phyloP scores from a whole-genome alignment of 2,888 invertebrate species.

The Microdon myrmicae region DNA sequence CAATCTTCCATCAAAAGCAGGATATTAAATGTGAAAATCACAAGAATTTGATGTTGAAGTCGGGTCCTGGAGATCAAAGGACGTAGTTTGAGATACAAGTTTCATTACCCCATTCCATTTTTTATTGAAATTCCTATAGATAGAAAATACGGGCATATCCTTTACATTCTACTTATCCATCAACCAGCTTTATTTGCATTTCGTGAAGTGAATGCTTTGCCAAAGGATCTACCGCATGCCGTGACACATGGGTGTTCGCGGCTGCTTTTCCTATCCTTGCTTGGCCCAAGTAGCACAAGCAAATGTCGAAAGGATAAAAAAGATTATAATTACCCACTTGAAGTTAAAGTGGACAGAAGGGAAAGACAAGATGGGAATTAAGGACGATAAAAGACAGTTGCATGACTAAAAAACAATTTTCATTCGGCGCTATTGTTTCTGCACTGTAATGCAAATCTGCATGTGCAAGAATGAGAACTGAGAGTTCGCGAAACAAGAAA shows the following conservation, averaged over 20 bases:
- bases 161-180: slow-evolving; percentile 24
- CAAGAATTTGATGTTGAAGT: too few relatives aligned
- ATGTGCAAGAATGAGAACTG: too few relatives aligned
- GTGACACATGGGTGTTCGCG: slow-evolving; percentile 18
- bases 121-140: slow-evolving; percentile 38
- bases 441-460: slow-evolving; percentile 27
- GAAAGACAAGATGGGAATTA: too few relatives aligned
- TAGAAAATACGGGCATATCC: slow-evolving; percentile 42
- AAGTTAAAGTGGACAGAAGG: slow-evolving; percentile 27
- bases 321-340: slow-evolving; percentile 52
- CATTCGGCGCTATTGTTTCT: slow-evolving; percentile 19
- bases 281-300: slow-evolving; percentile 7
- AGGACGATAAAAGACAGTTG: slow-evolving; percentile 34
- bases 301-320: slow-evolving; percentile 38
- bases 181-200: slow-evolving; percentile 43
- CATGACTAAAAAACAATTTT: slow-evolving; percentile 24
- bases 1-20: too few relatives aligned
- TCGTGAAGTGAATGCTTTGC: slow-evolving; percentile 26
- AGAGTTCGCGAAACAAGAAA: too few relatives aligned
- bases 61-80: slow-evolving; percentile 40
- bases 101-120: slow-evolving; percentile 24
- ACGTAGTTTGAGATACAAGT: slow-evolving; percentile 35
- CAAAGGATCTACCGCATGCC: slow-evolving; percentile 33
- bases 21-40: too few relatives aligned
- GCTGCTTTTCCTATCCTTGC: slow-evolving; percentile 4